Conservation (phyloP, 1,140 invertebrate species). For the Muscidifurax raptorellus region DNA sequence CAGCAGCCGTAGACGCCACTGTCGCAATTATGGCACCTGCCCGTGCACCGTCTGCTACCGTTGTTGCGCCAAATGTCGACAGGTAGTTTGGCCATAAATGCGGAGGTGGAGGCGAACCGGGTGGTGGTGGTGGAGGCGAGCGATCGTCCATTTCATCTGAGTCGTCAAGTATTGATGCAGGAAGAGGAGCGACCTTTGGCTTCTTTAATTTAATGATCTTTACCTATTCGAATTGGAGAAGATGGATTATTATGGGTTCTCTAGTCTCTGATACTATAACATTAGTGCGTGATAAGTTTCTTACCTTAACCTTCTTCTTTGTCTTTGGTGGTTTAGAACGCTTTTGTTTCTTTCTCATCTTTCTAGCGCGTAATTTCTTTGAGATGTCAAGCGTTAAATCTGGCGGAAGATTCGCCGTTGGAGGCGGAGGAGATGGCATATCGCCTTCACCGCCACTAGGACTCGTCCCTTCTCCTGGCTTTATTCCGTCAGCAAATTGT, state of each 20-base stretch:
- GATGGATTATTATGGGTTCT: background rate
- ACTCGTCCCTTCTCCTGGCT: constrained; percentile 81
- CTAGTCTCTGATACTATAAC: background rate
- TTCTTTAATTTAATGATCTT: constrained; percentile 71
- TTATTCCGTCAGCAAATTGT: constrained; percentile 80
- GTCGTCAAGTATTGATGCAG: constrained; percentile 70
- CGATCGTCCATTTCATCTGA: constrained; percentile 76
- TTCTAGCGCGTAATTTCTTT: constrained; percentile 76
- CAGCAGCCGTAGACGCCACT: background rate
- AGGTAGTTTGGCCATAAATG: constrained; percentile 76
- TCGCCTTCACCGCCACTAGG: constrained; percentile 80
- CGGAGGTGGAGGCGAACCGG: constrained; percentile 77
- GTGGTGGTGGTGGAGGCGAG: constrained; percentile 77
- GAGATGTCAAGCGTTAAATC: constrained; percentile 59
- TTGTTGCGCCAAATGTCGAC: constrained; percentile 65
- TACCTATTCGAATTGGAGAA: constrained; percentile 58
- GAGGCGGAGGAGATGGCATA: constrained; percentile 80
- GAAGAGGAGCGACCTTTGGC: constrained; percentile 67
- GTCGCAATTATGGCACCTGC: background rate
- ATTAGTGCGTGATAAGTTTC: background rate
- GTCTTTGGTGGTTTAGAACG: constrained; percentile 70
- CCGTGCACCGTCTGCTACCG: constrained; percentile 29
- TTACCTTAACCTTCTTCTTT: constrained; percentile 77
- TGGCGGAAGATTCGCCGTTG: constrained; percentile 58
- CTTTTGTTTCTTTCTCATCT: constrained; percentile 73